Conservation (phyloP, 2,888 invertebrate species). For the Brachyptera putata region DNA sequence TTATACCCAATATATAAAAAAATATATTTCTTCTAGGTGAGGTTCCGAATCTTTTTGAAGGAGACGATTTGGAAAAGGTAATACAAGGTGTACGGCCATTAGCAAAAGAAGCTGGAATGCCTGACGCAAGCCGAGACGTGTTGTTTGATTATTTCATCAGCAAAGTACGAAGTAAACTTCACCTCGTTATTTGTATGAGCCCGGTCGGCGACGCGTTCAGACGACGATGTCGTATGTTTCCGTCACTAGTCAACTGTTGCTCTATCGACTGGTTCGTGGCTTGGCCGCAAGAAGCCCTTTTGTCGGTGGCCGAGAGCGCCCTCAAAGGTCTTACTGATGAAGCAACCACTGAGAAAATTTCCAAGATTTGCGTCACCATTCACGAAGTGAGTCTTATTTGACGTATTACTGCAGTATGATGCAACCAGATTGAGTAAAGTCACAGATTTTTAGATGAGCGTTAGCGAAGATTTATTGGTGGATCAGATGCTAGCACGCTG, state of each 20-base stretch:
- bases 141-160: slow-evolving; percentile 84
- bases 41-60: slow-evolving; percentile 85
- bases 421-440: too few species aligned
- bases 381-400: too few species aligned
- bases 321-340: slow-evolving; percentile 54
- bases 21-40: slow-evolving; percentile 56
- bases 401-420: too few species aligned
- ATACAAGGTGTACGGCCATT: slow-evolving; percentile 69
- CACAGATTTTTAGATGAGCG: too few species aligned
- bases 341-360: slow-evolving; percentile 51
- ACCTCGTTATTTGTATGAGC: slow-evolving; percentile 86
- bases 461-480: too few species aligned
- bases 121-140: slow-evolving; percentile 64
- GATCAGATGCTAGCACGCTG: too few species aligned
- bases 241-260: slow-evolving; percentile 87
- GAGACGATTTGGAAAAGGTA: slow-evolving; percentile 79
- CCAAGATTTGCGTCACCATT: slow-evolving; percentile 65
- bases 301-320: slow-evolving; percentile 74
- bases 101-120: slow-evolving; percentile 65
- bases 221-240: slow-evolving; percentile 88
- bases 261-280: slow-evolving; percentile 93
- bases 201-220: slow-evolving; percentile 86
- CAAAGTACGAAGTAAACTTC: slow-evolving; percentile 75
- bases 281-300: slow-evolving; percentile 84
- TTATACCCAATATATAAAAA: too few species aligned